Evolutionary conservation across 1,140 invertebrate genomes (phyloP), one percentile per base, ranked within the genome.

Genomic region (Dendrolimus kikuchii): DNA sequence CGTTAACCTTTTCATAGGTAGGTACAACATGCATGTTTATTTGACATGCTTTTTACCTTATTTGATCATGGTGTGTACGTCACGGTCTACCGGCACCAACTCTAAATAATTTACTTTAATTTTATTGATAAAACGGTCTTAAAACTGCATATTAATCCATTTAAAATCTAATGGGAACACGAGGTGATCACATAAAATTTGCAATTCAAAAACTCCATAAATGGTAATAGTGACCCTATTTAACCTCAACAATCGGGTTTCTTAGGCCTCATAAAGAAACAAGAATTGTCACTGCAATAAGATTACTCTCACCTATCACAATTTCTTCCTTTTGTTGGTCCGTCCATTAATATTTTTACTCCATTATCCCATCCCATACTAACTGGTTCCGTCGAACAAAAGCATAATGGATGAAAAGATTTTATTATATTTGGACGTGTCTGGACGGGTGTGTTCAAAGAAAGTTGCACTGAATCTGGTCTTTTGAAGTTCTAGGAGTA

Each of bases 261-360:
- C 55, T 64, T 59, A 46, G 57, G 55, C 63, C 71, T 75, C 71
- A 77, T 71, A 77, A 71, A 75, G 67, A 64, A 74, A 71, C 69
- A 53, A 71, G 74, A 71, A 76, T 74, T 61, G 71, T 72, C 67
- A 63, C 59, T 62, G 62, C 69, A 71, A 81, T 44, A 80, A 86
- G 78, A 81, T 81, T 79, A 81, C 79, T 81, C 75, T 77, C 78
- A 75, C 80, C 82, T 83, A 86, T 83, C 75, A 83, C 77, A 81
- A 86, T 86, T 83, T 85, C 82, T 74, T 66, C 61, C 53, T 59
- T 77, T 86, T 86, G 80, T 84, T 61, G 57, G 66, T 66, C 72
- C 65, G 66, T 69, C 71, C 82, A 83, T 81, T 81, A 81, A 81
- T 51, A n/a, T 64, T 53, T 62, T 75, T 73, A 73, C 80, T 83